These are phyloP conservation scores for Chionomys nivalis DNA, from an alignment of 2,113 vertebrate genomes.

Conservation along the genomic window DNA sequence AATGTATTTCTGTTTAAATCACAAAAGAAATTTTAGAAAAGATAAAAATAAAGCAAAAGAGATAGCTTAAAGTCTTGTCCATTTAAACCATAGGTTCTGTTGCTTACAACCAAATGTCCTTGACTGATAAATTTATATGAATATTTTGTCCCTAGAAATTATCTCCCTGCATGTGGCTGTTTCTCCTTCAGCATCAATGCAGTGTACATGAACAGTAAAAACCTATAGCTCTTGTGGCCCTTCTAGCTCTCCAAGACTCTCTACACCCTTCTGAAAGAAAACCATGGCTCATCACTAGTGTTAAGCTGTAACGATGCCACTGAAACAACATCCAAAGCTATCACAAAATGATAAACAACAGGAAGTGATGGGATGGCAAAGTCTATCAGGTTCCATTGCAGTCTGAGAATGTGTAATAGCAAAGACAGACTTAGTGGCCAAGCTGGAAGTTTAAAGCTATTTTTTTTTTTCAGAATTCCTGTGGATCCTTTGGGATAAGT, in stretches of 20 bases:
- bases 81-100: background rate
- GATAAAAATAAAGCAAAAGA: background rate
- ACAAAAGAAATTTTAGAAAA: background rate
- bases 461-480: background rate
- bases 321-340: background rate
- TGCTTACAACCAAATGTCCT: background rate
- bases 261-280: background rate
- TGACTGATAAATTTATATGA: background rate
- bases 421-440: background rate
- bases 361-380: background rate
- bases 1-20: background rate
- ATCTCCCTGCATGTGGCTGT: accelerated
- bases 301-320: background rate
- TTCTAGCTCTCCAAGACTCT: background rate
- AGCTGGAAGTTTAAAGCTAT: background rate
- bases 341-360: background rate
- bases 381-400: background rate
- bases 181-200: background rate
- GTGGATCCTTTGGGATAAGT: background rate
- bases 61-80: background rate
- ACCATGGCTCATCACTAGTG: background rate
- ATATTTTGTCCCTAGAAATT: background rate
- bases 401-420: background rate
- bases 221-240: background rate
- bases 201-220: background rate